phyloP scores from a whole-genome alignment of 2,113 vertebrate genomes.

The Vidua macroura region DNA sequence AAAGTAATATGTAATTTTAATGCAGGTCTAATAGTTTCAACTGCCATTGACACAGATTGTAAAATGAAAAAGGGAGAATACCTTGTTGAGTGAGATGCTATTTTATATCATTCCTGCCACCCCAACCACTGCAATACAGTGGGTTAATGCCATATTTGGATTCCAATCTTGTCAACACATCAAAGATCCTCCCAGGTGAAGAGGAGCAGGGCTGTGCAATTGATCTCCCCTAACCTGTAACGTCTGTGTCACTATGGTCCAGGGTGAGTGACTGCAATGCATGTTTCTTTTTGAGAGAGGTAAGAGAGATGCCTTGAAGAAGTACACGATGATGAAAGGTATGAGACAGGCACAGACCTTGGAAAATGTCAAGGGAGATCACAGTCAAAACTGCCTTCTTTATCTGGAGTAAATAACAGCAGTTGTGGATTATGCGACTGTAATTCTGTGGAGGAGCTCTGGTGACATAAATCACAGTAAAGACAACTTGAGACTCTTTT shows the following conservation, averaged over 20 bases:
- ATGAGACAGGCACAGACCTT: slow-evolving; percentile 25
- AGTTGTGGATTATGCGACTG: not conserved
- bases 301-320: slow-evolving; percentile 40
- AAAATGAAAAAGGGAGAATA: slow-evolving; percentile 38
- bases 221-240: slow-evolving; percentile 42
- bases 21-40: slow-evolving; percentile 41
- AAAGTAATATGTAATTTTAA: slow-evolving; percentile 58
- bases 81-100: not conserved
- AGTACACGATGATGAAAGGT: slow-evolving; percentile 43
- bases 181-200: slow-evolving; percentile 14
- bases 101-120: not conserved
- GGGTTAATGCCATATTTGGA: slow-evolving; percentile 16
- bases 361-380: slow-evolving; percentile 59
- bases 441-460: slow-evolving; percentile 6
- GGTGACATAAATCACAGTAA: not conserved
- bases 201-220: slow-evolving; percentile 34
- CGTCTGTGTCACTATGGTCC: slow-evolving; percentile 18
- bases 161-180: slow-evolving; percentile 3
- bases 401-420: slow-evolving; percentile 49
- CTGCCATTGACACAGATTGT: not conserved
- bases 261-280: not conserved
- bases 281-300: slow-evolving; percentile 22
- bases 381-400: slow-evolving; percentile 41
- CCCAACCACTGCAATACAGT: not conserved
- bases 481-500: not conserved